These are phyloP conservation scores for Mimumesa dahlbomi DNA, from an alignment of 2,888 invertebrate species.

Conservation along the genomic window DNA sequence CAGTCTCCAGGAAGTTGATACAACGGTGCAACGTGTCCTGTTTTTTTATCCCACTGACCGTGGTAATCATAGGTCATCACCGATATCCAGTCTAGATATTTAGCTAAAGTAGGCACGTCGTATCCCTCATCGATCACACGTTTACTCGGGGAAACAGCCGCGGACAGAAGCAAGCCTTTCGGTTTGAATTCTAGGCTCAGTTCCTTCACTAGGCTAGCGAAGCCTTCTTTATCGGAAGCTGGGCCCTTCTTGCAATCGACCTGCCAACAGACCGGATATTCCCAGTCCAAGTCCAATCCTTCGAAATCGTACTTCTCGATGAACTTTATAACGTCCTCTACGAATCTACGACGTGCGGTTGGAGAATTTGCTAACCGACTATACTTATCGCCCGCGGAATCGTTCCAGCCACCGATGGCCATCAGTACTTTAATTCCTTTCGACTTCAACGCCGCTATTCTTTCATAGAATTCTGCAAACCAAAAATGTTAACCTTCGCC, in stretches of 20 bases:
- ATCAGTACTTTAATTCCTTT: constrained; percentile 90
- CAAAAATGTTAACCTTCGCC: no score
- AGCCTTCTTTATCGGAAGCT: constrained; percentile 89
- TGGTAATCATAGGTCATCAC: constrained; percentile 96
- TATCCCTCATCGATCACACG: constrained; percentile 92
- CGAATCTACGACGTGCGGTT: constrained; percentile 86
- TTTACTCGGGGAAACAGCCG: constrained; percentile 93
- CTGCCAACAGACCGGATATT: constrained; percentile 96
- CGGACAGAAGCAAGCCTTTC: constrained; percentile 87
- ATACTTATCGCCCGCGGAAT: constrained; percentile 94
- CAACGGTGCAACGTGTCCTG: constrained; percentile 95
- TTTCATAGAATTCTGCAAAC: constrained; percentile 90
- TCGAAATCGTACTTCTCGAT: constrained; percentile 91
- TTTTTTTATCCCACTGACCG: constrained; percentile 95
- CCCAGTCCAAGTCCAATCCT: constrained; percentile 96
- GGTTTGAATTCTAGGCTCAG: constrained; percentile 87
- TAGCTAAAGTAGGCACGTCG: constrained; percentile 88
- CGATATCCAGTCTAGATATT: constrained; percentile 93
- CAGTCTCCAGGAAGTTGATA: constrained; percentile 88
- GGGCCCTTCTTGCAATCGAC: constrained; percentile 92
- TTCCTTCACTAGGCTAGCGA: constrained; percentile 88
- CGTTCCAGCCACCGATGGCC: constrained; percentile 97
- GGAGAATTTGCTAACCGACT: constrained; percentile 89
- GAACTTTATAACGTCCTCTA: constrained; percentile 88
- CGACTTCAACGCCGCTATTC: constrained; percentile 87